A percentile compares a stretch with the other conserved stretches of the same genome.
These are phyloP conservation scores for Thelaira solivaga DNA, from an alignment of 2,888 invertebrate genomes.

Conservation along the genomic window DNA sequence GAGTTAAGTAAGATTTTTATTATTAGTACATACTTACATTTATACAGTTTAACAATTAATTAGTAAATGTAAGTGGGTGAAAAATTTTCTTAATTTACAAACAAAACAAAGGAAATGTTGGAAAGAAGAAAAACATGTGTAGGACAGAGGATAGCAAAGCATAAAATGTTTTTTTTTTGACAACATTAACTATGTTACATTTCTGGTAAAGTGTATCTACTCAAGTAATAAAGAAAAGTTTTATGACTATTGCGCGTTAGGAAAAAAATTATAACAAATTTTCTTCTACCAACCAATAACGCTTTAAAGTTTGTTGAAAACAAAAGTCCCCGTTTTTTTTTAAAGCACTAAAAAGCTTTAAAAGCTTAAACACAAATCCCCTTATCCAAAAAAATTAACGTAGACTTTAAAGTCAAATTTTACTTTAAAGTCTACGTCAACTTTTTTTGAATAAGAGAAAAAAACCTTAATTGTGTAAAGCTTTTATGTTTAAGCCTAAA, in stretches of 20 bases:
- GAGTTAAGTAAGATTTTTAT: not conserved
- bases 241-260: conserved; percentile 66
- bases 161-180: not conserved
- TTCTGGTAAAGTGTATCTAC: conserved; percentile 31
- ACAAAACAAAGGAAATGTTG: conserved; percentile 45
- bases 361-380: conserved; percentile 28
- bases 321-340: not conserved
- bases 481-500: conserved; percentile 42
- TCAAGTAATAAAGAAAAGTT: conserved; percentile 48
- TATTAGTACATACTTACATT: not conserved
- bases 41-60: conserved; percentile 2
- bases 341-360: not conserved
- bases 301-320: not conserved
- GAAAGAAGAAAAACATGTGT: conserved; percentile 24
- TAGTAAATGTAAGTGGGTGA: not conserved
- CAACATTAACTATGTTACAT: conserved; percentile 62
- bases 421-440: no score
- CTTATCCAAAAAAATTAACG: no score
- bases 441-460: no score
- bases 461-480: no score
- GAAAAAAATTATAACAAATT: not conserved
- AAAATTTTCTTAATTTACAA: conserved; percentile 63
- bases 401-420: no score
- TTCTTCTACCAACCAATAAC: not conserved
- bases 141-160: conserved; percentile 6